Percentiles rank a stretch among this genome's conserved stretches.
Conservation (phyloP, 2,113 vertebrate species). For the Trematocara variabile region DNA sequence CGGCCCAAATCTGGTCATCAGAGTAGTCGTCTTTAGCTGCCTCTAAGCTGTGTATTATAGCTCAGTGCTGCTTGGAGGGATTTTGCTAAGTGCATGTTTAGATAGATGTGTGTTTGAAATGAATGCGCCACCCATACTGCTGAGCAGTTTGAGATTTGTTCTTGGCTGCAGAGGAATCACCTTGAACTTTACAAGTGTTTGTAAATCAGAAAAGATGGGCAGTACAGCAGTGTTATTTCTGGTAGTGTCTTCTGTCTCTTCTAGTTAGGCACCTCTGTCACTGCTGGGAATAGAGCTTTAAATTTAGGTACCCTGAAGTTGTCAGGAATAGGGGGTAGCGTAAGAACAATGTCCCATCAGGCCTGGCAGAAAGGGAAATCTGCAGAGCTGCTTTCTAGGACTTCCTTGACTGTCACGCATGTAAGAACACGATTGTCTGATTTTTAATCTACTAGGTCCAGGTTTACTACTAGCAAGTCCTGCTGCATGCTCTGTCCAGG, state of each 20-base stretch:
- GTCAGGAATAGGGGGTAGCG: not conserved
- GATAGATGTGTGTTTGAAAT: accelerated
- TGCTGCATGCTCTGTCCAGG: not conserved
- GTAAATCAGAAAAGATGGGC: not conserved
- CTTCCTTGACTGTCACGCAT: not conserved
- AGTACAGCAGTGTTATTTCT: not conserved
- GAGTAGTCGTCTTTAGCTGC: accelerated
- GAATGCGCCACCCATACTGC: not conserved
- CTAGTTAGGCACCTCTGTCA: not conserved
- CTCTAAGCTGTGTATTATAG: not conserved
- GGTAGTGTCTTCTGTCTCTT: not conserved
- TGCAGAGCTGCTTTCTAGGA: not conserved
- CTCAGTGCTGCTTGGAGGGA: not conserved
- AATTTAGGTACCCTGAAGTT: not conserved
- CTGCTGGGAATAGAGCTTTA: not conserved
- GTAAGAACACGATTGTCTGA: not conserved
- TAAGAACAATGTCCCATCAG: not conserved
- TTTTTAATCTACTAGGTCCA: not conserved
- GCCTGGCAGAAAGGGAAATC: not conserved
- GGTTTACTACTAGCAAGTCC: not conserved
- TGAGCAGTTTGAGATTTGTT: not conserved
- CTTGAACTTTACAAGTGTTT: not conserved
- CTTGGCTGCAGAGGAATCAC: not conserved
- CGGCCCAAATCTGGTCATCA: accelerated
- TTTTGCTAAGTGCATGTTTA: not conserved